Evolutionary conservation across 2,888 invertebrate species (phyloP).

Genomic region (Cloeon dipterum): DNA sequence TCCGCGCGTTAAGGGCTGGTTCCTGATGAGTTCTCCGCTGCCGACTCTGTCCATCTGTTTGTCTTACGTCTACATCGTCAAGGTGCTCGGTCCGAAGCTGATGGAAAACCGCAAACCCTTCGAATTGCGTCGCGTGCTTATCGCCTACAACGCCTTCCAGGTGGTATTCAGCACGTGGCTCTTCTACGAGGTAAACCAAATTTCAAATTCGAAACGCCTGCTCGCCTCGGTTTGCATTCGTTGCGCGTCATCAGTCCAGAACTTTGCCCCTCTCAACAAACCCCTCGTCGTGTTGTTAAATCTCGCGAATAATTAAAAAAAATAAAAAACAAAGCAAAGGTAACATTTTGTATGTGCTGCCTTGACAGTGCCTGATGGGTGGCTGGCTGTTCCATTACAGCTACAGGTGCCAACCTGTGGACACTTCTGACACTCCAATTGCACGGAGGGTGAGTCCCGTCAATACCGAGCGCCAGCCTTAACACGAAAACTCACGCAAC

Average conservation of each 20-base stretch:
- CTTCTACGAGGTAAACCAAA: slow-evolving; percentile 44
- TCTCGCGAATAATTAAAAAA: too few species aligned
- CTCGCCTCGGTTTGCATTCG: too few species aligned
- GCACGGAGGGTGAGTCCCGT: slow-evolving; percentile 71
- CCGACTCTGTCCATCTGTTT: slow-evolving; percentile 79
- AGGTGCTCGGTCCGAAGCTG: slow-evolving; percentile 54
- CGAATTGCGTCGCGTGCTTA: slow-evolving; percentile 45
- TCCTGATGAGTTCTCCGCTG: slow-evolving; percentile 81
- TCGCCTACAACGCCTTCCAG: slow-evolving; percentile 70
- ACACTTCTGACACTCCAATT: slow-evolving; percentile 55
- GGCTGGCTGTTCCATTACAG: slow-evolving; percentile 83
- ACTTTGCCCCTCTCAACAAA: too few species aligned
- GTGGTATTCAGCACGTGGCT: slow-evolving; percentile 50
- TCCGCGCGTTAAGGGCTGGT: slow-evolving; percentile 72
- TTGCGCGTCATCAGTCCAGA: too few species aligned
- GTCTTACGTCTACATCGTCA: slow-evolving; percentile 72
- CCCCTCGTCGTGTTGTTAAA: too few species aligned
- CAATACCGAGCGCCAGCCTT: too few species aligned
- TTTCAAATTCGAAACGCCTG: too few species aligned
- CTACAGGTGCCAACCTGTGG: slow-evolving; percentile 76
- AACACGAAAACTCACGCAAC: too few species aligned
- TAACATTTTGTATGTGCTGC: too few species aligned
- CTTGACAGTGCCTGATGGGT: slow-evolving; percentile 58
- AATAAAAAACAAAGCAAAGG: too few species aligned
- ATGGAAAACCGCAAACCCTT: slow-evolving; percentile 76